These are phyloP conservation scores for Argyra leucocephala DNA, from an alignment of 2,888 invertebrate species.

Conservation along the genomic window DNA sequence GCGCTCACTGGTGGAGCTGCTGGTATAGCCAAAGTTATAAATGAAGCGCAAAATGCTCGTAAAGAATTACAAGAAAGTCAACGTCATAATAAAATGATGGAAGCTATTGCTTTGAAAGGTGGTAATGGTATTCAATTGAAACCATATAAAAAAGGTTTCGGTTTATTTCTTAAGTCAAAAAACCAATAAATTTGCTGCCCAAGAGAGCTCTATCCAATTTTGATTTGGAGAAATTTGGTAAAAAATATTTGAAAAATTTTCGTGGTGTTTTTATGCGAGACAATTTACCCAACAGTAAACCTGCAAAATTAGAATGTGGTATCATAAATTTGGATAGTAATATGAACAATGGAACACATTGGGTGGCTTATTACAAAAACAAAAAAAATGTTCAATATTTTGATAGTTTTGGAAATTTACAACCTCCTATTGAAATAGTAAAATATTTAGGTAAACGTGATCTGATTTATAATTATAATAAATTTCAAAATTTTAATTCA, in stretches of 20 bases:
- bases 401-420: constrained; percentile 34
- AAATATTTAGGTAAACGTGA: constrained; percentile 23
- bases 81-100: constrained; percentile 34
- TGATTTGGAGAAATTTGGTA: constrained; percentile 28
- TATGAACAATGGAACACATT: constrained; percentile 31
- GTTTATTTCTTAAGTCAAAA: too few species aligned
- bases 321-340: constrained; percentile 26
- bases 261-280: constrained; percentile 31
- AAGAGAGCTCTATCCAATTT: constrained; percentile 20
- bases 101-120: constrained; percentile 30
- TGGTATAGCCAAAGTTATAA: constrained; percentile 33
- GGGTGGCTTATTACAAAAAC: constrained; percentile 33
- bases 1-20: constrained; percentile 34
- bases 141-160: too few species aligned
- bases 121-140: constrained; percentile 31
- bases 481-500: constrained; percentile 26
- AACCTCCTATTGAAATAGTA: constrained; percentile 28
- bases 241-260: constrained; percentile 29
- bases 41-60: constrained; percentile 30
- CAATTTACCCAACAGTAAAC: constrained; percentile 23
- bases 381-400: constrained; percentile 29
- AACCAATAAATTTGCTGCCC: constrained; percentile 28
- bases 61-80: constrained; percentile 29
- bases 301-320: background rate
- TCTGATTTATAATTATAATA: constrained; percentile 28